These are phyloP conservation scores for Athene cunicularia DNA, from an alignment of 2,113 vertebrate species.

Conservation along the genomic window DNA sequence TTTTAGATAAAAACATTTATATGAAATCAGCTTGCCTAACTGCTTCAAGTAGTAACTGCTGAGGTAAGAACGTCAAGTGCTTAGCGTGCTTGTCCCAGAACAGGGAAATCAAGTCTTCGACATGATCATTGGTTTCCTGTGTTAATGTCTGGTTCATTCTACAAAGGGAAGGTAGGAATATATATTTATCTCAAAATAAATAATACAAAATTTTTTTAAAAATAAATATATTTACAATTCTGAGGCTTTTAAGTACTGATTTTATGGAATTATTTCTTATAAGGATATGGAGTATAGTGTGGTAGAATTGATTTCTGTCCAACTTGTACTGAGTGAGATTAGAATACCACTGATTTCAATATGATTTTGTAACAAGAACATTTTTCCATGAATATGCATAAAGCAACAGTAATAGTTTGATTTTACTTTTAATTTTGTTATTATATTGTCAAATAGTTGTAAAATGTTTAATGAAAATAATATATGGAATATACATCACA, in stretches of 20 bases:
- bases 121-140: not conserved
- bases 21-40: not conserved
- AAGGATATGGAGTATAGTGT: not conserved
- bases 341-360: not conserved
- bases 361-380: not conserved
- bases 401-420: not conserved
- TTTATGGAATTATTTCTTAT: not conserved
- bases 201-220: not conserved
- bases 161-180: not conserved
- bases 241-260: not conserved
- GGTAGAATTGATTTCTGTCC: not conserved
- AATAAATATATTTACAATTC: not conserved
- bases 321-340: not conserved
- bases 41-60: not conserved
- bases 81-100: not conserved
- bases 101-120: not conserved
- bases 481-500: not conserved
- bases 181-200: not conserved
- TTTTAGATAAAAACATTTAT: not conserved
- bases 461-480: not conserved
- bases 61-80: not conserved
- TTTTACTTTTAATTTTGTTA: not conserved
- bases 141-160: not conserved
- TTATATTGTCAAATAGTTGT: not conserved
- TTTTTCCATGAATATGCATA: not conserved